Base-by-base conservation (phyloP, 1,140 invertebrate species). In the Pinna nobilis region DNA sequence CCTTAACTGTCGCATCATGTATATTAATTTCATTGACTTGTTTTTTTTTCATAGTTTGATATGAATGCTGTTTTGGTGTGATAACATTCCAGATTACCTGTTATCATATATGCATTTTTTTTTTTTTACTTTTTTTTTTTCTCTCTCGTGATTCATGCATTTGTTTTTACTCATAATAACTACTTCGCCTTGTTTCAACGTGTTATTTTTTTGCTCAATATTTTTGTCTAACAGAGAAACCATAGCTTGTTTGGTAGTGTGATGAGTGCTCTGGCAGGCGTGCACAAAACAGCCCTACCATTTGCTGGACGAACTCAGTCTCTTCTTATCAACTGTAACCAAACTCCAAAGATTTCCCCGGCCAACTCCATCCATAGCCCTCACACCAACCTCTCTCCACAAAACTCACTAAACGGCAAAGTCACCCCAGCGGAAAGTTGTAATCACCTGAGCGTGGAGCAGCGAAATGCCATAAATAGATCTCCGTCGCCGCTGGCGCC, bases 231-330 rank as follows among this genome's bases (percentile, higher is more conserved):
- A 53, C 91, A 98, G 96, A 93, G 97, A 86, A 97, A 99, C 88
- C 97, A 99, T 90, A 96, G 96, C 39, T 90, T 99, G 47, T 99
- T 99, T 89, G 97, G 98, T 51, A 90, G 88, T 71, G 87, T 91
- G 51, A 89, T 91, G 49, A 88, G 85, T 69, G 88, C 88, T n/a
- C 69, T 86, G 23, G 78, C 82, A 3, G 82, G 85, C 47, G 79
- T 81, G 23, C 70, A 76, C 59, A 81, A 83, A 61, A 82, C 84
- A 64, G 80, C 81, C 28, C 70, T 84, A 49, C 84, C 85, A 39
- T 85, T 86, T 61, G 70, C 80, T 23, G 84, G 81, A 25, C 77
- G 82, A 47, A 86, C 84, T 7, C 84, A 86, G 70, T 85, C 85
- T 9, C 70, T 86, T 39, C 76, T 84, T 32, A 77, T 83, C 23